These are phyloP conservation scores for Trichacis sp. DNA, from an alignment of 2,888 invertebrate species.

Conservation along the genomic window DNA sequence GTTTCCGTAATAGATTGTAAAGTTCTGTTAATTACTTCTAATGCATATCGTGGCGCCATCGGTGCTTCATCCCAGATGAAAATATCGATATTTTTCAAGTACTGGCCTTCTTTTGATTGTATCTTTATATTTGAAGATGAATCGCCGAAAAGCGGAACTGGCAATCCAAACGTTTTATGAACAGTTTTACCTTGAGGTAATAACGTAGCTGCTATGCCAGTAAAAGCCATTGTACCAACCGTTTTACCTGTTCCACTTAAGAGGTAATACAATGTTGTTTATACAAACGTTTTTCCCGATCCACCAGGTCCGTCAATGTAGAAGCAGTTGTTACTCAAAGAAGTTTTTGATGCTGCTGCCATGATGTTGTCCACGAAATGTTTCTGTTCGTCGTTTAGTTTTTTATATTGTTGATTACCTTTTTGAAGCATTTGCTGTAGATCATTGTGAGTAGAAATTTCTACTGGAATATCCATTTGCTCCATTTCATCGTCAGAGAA, in stretches of 20 bases:
- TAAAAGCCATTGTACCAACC: no score
- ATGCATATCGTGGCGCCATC: no score
- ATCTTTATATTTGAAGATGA: no score
- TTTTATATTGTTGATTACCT: neutral
- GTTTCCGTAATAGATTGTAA: conserved; percentile 46
- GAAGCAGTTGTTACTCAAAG: neutral
- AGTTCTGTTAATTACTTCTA: no score
- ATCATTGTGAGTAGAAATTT: no score
- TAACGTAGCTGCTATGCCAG: no score
- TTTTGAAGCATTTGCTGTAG: neutral
- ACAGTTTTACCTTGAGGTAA: neutral
- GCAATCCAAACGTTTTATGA: neutral
- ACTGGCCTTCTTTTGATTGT: conserved; percentile 12
- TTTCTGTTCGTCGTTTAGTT: conserved; percentile 11
- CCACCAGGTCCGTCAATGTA: no score
- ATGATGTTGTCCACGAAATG: conserved; percentile 4
- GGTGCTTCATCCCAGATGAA: no score
- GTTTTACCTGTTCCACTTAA: neutral
- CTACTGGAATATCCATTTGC: conserved; percentile 8
- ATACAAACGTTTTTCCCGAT: no score
- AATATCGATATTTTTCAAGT: conserved; percentile 11
- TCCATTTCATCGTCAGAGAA: conserved; percentile 19
- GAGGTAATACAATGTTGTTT: neutral
- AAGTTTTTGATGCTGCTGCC: neutral
- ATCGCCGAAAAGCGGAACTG: no score